These are phyloP conservation scores for Hipposideros larvatus DNA, from an alignment of 2,797 vertebrate species.

Conservation along the genomic window DNA sequence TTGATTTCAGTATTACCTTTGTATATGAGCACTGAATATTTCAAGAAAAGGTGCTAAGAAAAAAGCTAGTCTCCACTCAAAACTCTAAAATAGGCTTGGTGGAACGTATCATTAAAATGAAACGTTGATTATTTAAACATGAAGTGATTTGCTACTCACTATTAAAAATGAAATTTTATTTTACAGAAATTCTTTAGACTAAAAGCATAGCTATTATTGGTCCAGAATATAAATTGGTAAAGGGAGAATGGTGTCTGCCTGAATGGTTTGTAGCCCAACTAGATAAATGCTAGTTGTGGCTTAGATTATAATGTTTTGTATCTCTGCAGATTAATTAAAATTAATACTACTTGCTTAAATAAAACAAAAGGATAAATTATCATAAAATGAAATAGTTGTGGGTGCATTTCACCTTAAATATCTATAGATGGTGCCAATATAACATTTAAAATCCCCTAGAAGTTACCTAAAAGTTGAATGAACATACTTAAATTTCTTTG, in stretches of 20 bases:
- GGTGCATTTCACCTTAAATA: constrained; percentile 53
- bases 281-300: background rate
- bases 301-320: background rate
- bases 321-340: background rate
- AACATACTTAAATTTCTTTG: background rate
- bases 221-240: background rate
- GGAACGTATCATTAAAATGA: background rate
- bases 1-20: background rate
- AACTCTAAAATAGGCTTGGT: background rate
- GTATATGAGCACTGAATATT: background rate
- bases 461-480: background rate
- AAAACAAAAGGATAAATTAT: background rate
- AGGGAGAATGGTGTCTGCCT: background rate
- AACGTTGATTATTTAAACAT: background rate
- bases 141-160: background rate
- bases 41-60: background rate
- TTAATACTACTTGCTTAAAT: background rate
- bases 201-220: background rate
- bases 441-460: constrained; percentile 51
- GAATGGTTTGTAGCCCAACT: background rate
- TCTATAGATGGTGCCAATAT: constrained; percentile 77
- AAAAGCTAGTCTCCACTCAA: background rate
- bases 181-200: constrained; percentile 1
- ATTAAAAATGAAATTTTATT: constrained; percentile 27
- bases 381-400: background rate